phyloP scores from a whole-genome alignment of 1,140 invertebrate genomes.

The Campoletis sonorensis region DNA sequence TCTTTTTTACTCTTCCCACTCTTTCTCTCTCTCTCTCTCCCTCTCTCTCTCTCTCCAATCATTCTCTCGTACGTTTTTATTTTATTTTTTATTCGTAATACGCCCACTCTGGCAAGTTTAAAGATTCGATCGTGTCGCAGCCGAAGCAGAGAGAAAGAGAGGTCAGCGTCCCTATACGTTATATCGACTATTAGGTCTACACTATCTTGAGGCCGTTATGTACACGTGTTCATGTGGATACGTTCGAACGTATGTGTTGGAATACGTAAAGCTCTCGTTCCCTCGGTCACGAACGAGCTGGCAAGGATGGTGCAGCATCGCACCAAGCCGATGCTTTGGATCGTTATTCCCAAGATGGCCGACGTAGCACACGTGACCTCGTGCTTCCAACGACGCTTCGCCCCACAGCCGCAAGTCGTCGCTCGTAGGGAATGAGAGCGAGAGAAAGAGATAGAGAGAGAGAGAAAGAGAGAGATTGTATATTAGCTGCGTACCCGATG shows the following conservation, averaged over 20 bases:
- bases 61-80: no score
- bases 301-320: slow-evolving; percentile 43
- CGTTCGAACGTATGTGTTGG: no score
- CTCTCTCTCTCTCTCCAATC: no score
- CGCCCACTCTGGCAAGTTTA: slow-evolving; percentile 30
- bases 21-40: not conserved
- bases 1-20: not conserved
- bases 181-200: not conserved
- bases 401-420: no score
- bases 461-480: no score
- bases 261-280: slow-evolving; percentile 27
- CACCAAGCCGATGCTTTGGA: slow-evolving; percentile 58
- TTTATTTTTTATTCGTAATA: not conserved
- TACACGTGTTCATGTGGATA: no score
- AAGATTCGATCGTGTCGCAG: slow-evolving; percentile 32
- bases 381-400: slow-evolving; percentile 31
- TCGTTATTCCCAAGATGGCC: slow-evolving; percentile 63
- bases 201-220: no score
- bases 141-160: not conserved
- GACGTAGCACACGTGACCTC: slow-evolving; percentile 61
- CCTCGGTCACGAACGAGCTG: slow-evolving; percentile 62
- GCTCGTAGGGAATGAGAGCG: no score
- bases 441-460: no score
- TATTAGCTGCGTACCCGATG: no score
- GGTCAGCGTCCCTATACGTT: slow-evolving; percentile 32